Evolutionary conservation across 30 jellyfish, hydroid and myxozoan genomes (phyloP), one percentile per base, ranked within the genome.

Genomic region (Aurelia coerulea): DNA sequence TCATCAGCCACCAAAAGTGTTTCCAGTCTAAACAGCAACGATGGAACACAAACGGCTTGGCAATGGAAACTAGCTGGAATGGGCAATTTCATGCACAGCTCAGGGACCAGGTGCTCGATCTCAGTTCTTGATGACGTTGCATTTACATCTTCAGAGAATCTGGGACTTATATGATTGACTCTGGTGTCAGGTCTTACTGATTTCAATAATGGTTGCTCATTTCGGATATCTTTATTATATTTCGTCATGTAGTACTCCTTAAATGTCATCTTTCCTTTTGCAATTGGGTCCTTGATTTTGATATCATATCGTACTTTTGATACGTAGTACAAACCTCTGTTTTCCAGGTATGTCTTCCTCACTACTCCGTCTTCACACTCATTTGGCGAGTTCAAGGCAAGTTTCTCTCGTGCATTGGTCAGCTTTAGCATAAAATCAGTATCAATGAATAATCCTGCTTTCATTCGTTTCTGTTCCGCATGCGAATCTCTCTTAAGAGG

Each of bases 1-100:
- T 83, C 92, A 10, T 67, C 79, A 29, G 98, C 97, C 16, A 56
- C 53, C 23, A 93, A 66, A 10, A 82, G 17, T 14, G 92, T 80
- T 67, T 85, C 97, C 13, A 83, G 69, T 62, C 89, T 31, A 81
- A 71, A 88, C 51, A 93, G 76, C 46, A 86, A 53, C 8, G 88
- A 76, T 9, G 98, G 98, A 2, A 93, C 37, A 62, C 93, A 77
- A 0, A 42, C 69, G 14, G 83, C 51, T 83, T 88, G 97, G 68
- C 93, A 74, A 41, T 83, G 95, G 32, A 93, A 80, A 78, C 89
- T 83, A 2, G 97, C 96, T 10, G 98, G 96, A 71, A 82, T 74
- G 54, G 63, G 32, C 51, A 56, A 18, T 60, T 58, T 54, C 46
- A 18, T 37, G 74, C 98, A 93, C 68, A 93, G 79, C 86, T 92